Evolutionary conservation across 2,888 invertebrate genomes (phyloP).

Genomic region (Polydrusus tereticollis): DNA sequence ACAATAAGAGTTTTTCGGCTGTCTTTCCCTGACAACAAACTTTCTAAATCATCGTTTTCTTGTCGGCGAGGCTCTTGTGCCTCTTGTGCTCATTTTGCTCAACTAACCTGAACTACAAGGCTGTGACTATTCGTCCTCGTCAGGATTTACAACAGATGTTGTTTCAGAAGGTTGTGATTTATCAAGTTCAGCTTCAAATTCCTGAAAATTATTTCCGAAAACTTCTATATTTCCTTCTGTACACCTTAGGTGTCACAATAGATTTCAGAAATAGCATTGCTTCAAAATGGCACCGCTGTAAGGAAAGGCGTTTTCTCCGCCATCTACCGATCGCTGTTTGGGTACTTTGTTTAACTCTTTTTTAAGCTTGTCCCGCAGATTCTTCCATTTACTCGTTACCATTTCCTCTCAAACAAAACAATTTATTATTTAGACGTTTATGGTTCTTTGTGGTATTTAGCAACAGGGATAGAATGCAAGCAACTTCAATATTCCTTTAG

Average conservation of each 20-base stretch:
- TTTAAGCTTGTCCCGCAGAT: constrained; percentile 29
- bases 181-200: constrained; percentile 17
- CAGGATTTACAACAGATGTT: too few relatives aligned
- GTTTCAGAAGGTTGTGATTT: constrained; percentile 12
- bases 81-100: too few relatives aligned
- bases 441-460: constrained; percentile 37
- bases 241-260: constrained; percentile 2
- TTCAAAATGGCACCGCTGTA: constrained; percentile 28
- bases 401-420: constrained; percentile 32
- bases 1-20: not conserved
- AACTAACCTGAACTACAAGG: too few relatives aligned
- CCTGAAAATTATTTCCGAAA: not conserved
- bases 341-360: constrained; percentile 38
- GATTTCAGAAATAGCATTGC: constrained; percentile 24
- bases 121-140: too few relatives aligned
- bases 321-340: constrained; percentile 13
- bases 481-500: constrained; percentile 44
- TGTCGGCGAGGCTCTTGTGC: too few relatives aligned
- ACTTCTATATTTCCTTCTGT: constrained; percentile 24
- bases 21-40: too few relatives aligned
- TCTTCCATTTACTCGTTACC: constrained; percentile 37
- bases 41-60: too few relatives aligned
- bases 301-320: constrained; percentile 11
- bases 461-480: constrained; percentile 35
- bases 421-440: not conserved